Evolutionary conservation across 2,113 vertebrate species (phyloP).

Genomic region (Romanogobio albipinnatus): DNA sequence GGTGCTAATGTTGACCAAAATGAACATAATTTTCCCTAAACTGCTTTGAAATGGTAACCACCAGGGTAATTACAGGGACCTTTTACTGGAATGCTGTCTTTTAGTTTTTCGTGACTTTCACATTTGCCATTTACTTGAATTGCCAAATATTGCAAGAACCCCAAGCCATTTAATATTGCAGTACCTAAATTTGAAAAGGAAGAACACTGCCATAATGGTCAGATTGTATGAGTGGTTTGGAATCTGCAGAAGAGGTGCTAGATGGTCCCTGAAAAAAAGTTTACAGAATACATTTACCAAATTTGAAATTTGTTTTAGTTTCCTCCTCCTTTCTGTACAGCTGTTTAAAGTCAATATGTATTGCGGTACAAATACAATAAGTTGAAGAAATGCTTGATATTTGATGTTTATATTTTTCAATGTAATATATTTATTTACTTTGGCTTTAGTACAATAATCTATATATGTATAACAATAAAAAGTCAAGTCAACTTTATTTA

Average conservation of each 20-base stretch:
- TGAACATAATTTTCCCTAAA: not conserved
- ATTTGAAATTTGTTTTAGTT: not conserved
- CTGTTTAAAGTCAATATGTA: not conserved
- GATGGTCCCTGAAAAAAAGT: not conserved
- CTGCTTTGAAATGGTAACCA: not conserved
- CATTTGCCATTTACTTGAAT: not conserved
- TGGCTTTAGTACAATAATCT: too few species aligned
- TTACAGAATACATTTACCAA: not conserved
- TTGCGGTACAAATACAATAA: not conserved
- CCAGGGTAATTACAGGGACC: not conserved
- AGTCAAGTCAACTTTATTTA: too few species aligned
- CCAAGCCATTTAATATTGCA: not conserved
- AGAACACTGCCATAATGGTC: not conserved
- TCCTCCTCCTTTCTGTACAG: not conserved
- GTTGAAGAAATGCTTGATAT: not conserved
- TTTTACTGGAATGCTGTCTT: not conserved
- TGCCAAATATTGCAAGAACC: not conserved
- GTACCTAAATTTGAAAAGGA: not conserved
- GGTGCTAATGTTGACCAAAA: not conserved
- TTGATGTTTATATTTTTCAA: not conserved
- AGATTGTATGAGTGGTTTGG: not conserved
- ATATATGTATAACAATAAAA: too few species aligned
- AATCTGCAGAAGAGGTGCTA: not conserved
- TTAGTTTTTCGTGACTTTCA: slow-evolving; percentile 6
- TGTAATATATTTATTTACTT: not conserved